Percentiles rank a stretch among this genome's conserved stretches.
Evolutionary conservation across 2,888 invertebrate genomes (phyloP).

Genomic region (Strigamia transsilvanica): DNA sequence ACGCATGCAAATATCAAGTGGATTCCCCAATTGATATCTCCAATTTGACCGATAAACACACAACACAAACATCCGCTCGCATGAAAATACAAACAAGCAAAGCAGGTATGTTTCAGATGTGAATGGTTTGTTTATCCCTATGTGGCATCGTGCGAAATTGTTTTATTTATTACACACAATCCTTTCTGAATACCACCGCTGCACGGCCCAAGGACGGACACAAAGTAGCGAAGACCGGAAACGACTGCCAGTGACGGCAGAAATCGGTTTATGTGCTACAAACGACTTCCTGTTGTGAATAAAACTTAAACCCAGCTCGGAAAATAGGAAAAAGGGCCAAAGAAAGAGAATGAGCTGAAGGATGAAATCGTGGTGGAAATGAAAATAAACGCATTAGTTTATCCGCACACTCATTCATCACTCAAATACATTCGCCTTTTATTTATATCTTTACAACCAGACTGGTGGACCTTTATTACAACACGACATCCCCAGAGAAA

Average conservation of each 20-base stretch:
- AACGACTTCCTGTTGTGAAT: conserved; percentile 45
- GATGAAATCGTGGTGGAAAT: conserved; percentile 18
- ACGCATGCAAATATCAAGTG: neutral
- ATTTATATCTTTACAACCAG: neutral
- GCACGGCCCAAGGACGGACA: conserved; percentile 33
- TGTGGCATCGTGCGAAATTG: neutral
- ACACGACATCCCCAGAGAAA: neutral
- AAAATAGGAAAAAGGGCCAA: conserved; percentile 2
- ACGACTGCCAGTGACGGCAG: conserved; percentile 31
- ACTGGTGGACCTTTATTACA: conserved; percentile 16
- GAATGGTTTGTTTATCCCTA: neutral
- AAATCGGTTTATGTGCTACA: conserved; percentile 46
- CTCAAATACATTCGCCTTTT: neutral
- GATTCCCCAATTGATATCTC: neutral
- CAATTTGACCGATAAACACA: conserved; percentile 3
- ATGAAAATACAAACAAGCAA: neutral
- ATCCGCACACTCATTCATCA: neutral
- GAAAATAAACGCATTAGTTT: conserved; percentile 34
- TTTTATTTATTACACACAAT: conserved; percentile 10
- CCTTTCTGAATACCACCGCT: neutral
- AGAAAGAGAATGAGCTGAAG: conserved; percentile 13
- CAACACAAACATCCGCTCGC: neutral
- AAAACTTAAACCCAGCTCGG: neutral
- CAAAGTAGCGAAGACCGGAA: conserved; percentile 46
- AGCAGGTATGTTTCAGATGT: neutral